These are phyloP conservation scores for Conus canariensis DNA, from an alignment of 2,888 invertebrate species.

Conservation along the genomic window DNA sequence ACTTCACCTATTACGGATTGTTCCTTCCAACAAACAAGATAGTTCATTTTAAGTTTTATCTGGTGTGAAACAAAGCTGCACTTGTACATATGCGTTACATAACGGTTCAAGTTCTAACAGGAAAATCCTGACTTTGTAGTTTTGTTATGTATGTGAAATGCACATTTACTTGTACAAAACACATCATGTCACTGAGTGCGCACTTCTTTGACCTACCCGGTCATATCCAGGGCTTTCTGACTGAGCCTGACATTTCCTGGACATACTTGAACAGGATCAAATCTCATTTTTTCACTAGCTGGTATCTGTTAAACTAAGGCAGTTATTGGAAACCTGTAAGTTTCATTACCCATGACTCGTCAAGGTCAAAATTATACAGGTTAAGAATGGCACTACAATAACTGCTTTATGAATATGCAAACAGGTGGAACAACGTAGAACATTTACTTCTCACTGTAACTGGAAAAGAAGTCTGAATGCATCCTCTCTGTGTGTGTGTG, in stretches of 20 bases:
- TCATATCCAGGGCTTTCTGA: neutral
- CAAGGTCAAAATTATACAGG: neutral
- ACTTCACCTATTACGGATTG: conserved; percentile 10
- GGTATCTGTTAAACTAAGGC: neutral
- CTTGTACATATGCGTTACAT: neutral
- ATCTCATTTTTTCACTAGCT: neutral
- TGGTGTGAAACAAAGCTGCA: conserved; percentile 25
- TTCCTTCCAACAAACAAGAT: neutral
- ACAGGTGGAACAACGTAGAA: too few relatives aligned
- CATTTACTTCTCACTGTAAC: too few relatives aligned
- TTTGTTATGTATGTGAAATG: neutral
- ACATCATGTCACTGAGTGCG: conserved; percentile 17
- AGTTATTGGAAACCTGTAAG: neutral
- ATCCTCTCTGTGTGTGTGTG: too few relatives aligned
- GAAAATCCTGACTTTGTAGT: neutral
- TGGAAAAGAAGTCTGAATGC: too few relatives aligned
- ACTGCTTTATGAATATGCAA: too few relatives aligned
- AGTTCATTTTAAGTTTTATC: neutral
- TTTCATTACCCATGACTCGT: neutral
- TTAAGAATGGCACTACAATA: too few relatives aligned
- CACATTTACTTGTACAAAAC: conserved; percentile 17
- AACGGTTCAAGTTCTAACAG: conserved; percentile 1
- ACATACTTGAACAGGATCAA: neutral
- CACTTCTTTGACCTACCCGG: neutral
- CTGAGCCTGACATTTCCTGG: neutral